Conservation (phyloP, 2,113 vertebrate genomes). For the Oncorhynchus mykiss region DNA sequence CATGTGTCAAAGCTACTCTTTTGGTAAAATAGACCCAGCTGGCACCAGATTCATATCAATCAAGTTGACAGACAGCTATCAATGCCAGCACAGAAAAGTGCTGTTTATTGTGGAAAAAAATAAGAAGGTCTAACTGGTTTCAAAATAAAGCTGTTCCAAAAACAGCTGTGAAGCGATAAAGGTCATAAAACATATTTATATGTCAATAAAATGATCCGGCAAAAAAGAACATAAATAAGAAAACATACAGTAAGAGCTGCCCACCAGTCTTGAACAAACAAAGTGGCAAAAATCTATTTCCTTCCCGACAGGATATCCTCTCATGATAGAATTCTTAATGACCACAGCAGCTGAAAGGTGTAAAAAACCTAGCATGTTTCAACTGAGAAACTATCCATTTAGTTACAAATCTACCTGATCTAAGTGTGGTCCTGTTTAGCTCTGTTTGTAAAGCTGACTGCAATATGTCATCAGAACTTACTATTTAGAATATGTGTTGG, state of each 20-base stretch:
- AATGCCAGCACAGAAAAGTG: not conserved
- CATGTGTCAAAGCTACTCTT: no score
- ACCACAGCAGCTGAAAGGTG: constrained; percentile 43
- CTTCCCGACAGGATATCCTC: constrained; percentile 55
- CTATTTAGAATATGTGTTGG: not conserved
- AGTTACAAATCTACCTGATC: constrained; percentile 10
- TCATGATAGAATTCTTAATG: constrained; percentile 34
- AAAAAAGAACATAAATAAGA: constrained; percentile 28
- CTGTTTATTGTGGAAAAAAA: not conserved
- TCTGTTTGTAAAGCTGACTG: not conserved
- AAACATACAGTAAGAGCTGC: constrained; percentile 20
- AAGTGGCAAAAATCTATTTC: constrained; percentile 53
- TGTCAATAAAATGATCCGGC: constrained; percentile 37
- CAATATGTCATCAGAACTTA: not conserved
- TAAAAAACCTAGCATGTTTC: constrained; percentile 47
- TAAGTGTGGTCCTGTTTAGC: constrained; percentile 1
- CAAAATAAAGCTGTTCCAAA: constrained; percentile 25
- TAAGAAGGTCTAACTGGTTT: constrained; percentile 3
- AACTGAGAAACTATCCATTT: constrained; percentile 40
- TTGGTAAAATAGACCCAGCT: no score
- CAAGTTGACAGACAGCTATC: not conserved
- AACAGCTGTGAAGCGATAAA: constrained; percentile 30
- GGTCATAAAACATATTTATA: constrained; percentile 37
- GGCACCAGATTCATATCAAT: no score
- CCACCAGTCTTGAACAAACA: constrained; percentile 46